Evolutionary conservation across 2,113 vertebrate genomes (phyloP).

Genomic region (Martes martes): DNA sequence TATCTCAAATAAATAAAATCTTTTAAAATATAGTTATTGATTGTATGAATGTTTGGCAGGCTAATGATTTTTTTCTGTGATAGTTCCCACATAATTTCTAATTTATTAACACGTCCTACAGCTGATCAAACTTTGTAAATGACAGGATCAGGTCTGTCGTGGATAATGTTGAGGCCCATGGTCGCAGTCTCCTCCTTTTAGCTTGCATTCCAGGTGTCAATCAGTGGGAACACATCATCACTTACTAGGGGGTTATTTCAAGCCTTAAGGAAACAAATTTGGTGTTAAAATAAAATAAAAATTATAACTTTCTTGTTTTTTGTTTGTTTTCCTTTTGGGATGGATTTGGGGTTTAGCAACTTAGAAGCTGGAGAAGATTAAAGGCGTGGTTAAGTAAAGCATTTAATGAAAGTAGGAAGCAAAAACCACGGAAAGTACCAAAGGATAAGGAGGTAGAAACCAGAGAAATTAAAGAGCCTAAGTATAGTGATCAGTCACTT

Average conservation of each 20-base stretch:
- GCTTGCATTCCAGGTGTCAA: background rate
- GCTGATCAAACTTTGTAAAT: background rate
- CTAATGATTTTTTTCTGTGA: background rate
- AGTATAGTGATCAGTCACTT: background rate
- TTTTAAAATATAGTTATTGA: background rate
- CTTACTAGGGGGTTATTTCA: background rate
- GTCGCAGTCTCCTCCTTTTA: background rate
- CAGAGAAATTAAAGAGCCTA: background rate
- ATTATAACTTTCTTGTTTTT: background rate
- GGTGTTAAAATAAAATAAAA: background rate
- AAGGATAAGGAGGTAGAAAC: background rate
- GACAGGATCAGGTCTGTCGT: background rate
- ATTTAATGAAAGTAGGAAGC: background rate
- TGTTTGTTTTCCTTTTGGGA: background rate
- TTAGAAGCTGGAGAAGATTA: background rate
- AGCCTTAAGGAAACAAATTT: background rate
- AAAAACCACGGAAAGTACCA: background rate
- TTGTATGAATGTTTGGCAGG: background rate
- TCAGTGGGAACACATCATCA: background rate
- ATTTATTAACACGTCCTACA: background rate
- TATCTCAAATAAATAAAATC: background rate
- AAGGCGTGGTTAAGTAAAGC: background rate
- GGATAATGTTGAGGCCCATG: accelerated
- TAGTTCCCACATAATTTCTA: background rate
- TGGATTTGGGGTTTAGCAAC: background rate